Evolutionary conservation across 2,888 invertebrate species (phyloP), one percentile per base, ranked within the genome.

Genomic region (Troglohyphantes excavatus): DNA sequence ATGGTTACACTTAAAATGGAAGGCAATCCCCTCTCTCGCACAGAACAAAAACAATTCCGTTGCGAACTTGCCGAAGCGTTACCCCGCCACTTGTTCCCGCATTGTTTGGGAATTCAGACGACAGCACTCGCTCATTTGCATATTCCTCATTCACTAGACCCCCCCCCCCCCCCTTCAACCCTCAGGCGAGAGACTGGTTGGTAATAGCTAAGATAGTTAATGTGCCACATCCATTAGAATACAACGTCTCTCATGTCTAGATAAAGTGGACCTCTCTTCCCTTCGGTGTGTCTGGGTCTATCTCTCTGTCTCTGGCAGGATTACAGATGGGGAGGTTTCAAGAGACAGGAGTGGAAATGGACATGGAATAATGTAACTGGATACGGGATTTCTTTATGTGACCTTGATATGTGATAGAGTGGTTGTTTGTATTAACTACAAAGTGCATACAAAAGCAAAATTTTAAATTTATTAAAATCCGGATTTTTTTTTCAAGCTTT

Each of bases 31-130:
- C n/a, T n/a, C 17, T 65, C 65, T 23, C 17, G 65, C 23, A 63
- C 0, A 61, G 61, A 21, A n/a, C 26, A 27, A 27, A 27, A 0
- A 13, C 27, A 27, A 11, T n/a, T 29, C 29, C 70, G 21, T 19
- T 21, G 21, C 39, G 2, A 53, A 17, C 17, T 53, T 53, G 53
- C n/a, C n/a, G 53, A 53, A 53, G 53, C 53, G 53, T 53, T n/a
- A 53, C 53, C 53, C 53, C n/a, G 17, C 5, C 53, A 53, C n/a
- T 13, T 53, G 53, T 53, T 53, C n/a, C n/a, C 1, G 5, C 53
- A 53, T 53, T 53, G 53, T 53, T 53, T 53, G 9, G 53, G 53
- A 53, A 53, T 53, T 53, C 53, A 53, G 53, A 53, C 53, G 53
- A 53, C 53, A 53, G 5, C 13, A 5, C 53, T 13, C 13, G 17